Base-by-base conservation (phyloP, 1,140 invertebrate species). In the Nebria ingens region DNA sequence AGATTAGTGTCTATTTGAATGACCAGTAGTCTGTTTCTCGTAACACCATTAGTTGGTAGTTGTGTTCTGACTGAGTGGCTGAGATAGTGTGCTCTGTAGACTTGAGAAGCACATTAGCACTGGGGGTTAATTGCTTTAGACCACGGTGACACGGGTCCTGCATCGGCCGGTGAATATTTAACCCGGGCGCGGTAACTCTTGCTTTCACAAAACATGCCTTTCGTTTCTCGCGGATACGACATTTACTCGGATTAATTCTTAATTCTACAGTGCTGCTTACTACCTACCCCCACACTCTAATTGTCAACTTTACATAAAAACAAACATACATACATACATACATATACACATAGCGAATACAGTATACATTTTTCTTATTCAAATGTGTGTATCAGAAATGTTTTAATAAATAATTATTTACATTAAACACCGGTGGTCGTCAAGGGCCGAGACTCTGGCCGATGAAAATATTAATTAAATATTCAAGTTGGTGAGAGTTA, bases 101-200 rank as follows among this genome's bases (percentile, higher is more conserved):
- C n/a, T 25, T 19, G 51, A 21, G 23, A 19, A 52, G 23, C 19
- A 52, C 23, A 52, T 52, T 52, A 52, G 51, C 40, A 17, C 25
- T 51, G 21, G 15, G 51, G n/a, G 11, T 21, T 52, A 52, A 52
- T 52, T 52, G 51, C 51, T 52, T 52, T 52, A 52, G 19, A 23
- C 11, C 21, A 21, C 51, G 21, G 23, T 52, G 51, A 52, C 51
- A 52, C 23, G 51, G 51, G 51, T 52, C 19, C 11, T 52, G 40
- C 40, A 45, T 45, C 40, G 9, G 40, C 9, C 9, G 40, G 40
- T 45, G 40, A 45, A 45, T 45, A 45, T 45, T 45, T 45, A 45
- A 45, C 40, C 40, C 40, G 40, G 9, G 17, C 40, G 9, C 40
- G 40, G 17, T 45, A 17, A n/a, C n/a, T n/a, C n/a, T n/a, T n/a